Percentiles rank a stretch among this genome's conserved stretches.
These are phyloP conservation scores for Sphenodon punctatus DNA, from an alignment of 2,797 vertebrate species.

Conservation along the genomic window DNA sequence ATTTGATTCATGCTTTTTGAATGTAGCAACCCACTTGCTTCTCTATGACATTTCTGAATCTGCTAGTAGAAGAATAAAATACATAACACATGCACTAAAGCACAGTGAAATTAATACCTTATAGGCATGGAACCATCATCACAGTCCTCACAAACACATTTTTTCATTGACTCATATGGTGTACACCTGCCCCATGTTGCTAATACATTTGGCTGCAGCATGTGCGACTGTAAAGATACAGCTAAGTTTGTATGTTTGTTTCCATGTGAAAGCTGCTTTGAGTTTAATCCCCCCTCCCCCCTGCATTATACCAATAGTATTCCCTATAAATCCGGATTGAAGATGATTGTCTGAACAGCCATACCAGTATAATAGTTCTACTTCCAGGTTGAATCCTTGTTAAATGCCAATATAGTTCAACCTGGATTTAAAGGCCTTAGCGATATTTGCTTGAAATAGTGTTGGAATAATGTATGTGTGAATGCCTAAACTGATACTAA, in stretches of 20 bases:
- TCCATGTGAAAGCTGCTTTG: neutral
- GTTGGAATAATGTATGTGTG: no score
- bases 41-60: neutral
- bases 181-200: neutral
- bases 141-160: neutral
- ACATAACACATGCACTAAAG: neutral
- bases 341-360: no score
- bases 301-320: no score
- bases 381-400: no score
- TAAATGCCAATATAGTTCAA: no score
- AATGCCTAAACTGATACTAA: no score
- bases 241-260: neutral
- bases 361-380: no score
- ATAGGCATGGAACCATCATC: neutral
- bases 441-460: no score
- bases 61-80: slow-evolving; percentile 17
- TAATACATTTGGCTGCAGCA: neutral
- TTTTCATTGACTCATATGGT: neutral
- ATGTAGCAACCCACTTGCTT: neutral
- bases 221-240: neutral
- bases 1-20: neutral
- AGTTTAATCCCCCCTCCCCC: neutral
- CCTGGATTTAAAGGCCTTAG: no score
- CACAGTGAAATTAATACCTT: slow-evolving; percentile 38
- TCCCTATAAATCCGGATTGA: no score